Percentiles rank a stretch among this genome's conserved stretches.
Conservation (phyloP, 2,113 vertebrate genomes). For the Podocnemis expansa region DNA sequence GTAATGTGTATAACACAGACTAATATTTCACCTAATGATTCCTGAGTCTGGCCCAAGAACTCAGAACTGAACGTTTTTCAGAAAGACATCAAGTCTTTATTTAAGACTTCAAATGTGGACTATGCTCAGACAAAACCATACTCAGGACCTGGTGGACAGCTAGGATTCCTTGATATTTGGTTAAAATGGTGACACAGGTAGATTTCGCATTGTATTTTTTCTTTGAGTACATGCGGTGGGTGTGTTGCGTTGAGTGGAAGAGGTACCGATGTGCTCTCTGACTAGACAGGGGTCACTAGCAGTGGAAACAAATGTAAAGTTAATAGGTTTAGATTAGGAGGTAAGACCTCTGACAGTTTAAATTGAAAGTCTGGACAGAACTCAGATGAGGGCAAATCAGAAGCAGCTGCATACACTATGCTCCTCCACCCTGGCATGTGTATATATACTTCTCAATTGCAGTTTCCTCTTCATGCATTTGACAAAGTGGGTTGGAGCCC, state of each 20-base stretch:
- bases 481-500: too few species aligned
- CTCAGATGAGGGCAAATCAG: background rate
- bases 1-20: background rate
- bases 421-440: too few species aligned
- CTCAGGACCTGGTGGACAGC: background rate
- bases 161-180: fast-evolving
- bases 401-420: background rate
- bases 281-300: background rate
- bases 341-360: too few species aligned
- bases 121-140: background rate
- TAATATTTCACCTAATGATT: background rate
- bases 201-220: background rate
- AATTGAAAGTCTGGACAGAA: background rate
- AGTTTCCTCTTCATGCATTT: too few species aligned
- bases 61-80: background rate
- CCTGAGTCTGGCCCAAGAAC: background rate
- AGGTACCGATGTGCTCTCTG: background rate
- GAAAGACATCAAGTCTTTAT: background rate
- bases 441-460: too few species aligned
- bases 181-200: background rate
- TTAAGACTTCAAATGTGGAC: background rate
- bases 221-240: background rate
- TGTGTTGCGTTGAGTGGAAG: background rate
- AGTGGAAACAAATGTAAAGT: too few species aligned
- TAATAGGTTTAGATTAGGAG: too few species aligned